Percentiles rank a stretch among this genome's conserved stretches.
Conservation (phyloP, 1,140 invertebrate species). For the Drosophila pseudoananassae region DNA sequence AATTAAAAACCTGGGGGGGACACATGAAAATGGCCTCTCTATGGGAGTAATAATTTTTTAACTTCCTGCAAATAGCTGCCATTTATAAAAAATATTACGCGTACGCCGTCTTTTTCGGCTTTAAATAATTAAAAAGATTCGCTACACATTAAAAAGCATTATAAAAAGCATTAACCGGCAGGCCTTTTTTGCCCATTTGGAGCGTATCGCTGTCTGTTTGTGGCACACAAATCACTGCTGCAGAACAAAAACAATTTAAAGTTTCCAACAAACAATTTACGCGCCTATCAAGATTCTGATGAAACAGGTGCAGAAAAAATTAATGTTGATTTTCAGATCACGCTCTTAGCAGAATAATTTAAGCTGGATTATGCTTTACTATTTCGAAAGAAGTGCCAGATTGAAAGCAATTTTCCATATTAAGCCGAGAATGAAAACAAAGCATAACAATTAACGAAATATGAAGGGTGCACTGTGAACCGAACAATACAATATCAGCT, state of each 20-base stretch:
- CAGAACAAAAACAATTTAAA: conserved; percentile 56
- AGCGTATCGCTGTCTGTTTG: conserved; percentile 14
- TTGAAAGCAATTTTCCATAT: not conserved
- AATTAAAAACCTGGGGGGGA: conserved; percentile 62
- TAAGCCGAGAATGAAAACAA: conserved; percentile 4
- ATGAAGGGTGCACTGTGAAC: not conserved
- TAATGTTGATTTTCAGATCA: conserved; percentile 5
- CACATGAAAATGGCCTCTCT: conserved; percentile 23
- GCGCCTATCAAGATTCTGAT: conserved; percentile 47
- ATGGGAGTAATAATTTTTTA: conserved; percentile 31
- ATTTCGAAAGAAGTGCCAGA: not conserved
- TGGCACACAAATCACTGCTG: conserved; percentile 48
- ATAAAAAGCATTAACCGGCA: conserved; percentile 45
- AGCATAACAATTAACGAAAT: conserved; percentile 13
- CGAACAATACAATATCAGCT: not conserved
- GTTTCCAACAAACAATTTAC: conserved; percentile 50
- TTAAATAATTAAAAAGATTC: conserved; percentile 54
- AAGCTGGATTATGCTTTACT: conserved; percentile 1
- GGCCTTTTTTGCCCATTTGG: conserved; percentile 22
- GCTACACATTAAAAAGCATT: conserved; percentile 28
- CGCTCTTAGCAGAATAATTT: not conserved
- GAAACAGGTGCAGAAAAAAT: conserved; percentile 40
- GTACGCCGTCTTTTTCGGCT: conserved; percentile 20
- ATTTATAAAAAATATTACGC: conserved; percentile 64
- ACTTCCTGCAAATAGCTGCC: conserved; percentile 41